Conservation (phyloP, 2,888 invertebrate genomes). For the Anagyrus pseudococci region DNA sequence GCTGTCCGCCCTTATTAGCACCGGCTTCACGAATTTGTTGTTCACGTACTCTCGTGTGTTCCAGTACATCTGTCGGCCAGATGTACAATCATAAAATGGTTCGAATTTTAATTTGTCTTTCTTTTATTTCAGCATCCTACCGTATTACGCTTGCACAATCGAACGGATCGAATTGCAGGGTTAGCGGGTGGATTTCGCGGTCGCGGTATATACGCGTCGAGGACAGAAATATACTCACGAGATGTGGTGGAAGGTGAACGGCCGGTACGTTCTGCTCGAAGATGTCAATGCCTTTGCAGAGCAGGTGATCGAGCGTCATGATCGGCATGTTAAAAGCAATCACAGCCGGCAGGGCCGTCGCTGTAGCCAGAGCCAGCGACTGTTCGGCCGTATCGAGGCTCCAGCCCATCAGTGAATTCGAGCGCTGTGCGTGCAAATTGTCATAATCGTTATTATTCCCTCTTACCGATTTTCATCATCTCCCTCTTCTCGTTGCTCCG, state of each 20-base stretch:
- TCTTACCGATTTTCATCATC: too few species aligned
- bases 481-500: too few species aligned
- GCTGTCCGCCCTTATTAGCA: slow-evolving; percentile 81
- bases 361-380: slow-evolving; percentile 75
- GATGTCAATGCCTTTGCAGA: slow-evolving; percentile 83
- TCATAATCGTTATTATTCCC: background rate
- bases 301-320: slow-evolving; percentile 74
- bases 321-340: slow-evolving; percentile 72
- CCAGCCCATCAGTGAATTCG: slow-evolving; percentile 78
- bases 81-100: too few species aligned
- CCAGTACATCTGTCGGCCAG: slow-evolving; percentile 72
- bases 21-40: slow-evolving; percentile 70
- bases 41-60: slow-evolving; percentile 80
- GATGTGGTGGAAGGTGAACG: slow-evolving; percentile 83
- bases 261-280: slow-evolving; percentile 85
- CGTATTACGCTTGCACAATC: too few species aligned
- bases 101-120: slow-evolving; percentile 6
- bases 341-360: slow-evolving; percentile 75
- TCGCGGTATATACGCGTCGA: slow-evolving; percentile 4
- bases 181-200: too few species aligned
- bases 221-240: slow-evolving; percentile 67
- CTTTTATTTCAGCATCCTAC: too few species aligned
- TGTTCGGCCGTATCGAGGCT: slow-evolving; percentile 78
- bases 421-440: slow-evolving; percentile 67
- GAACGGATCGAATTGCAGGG: too few species aligned